Conservation (phyloP, 2,888 invertebrate species). For the Temnothorax unifasciatus region DNA sequence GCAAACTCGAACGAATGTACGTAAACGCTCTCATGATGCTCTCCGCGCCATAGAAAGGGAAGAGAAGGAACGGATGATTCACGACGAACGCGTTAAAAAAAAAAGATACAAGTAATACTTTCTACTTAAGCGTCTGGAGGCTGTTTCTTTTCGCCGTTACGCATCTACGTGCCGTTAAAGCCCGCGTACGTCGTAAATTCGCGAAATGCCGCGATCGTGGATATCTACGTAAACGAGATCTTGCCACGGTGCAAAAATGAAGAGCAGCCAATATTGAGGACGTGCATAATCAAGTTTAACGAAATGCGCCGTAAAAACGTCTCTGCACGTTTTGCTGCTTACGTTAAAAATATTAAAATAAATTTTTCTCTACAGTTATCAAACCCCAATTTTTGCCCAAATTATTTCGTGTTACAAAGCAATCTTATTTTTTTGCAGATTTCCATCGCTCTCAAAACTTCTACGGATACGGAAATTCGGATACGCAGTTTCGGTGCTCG, state of each 20-base stretch:
- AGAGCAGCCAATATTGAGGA: background rate
- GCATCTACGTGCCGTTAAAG: constrained; percentile 13
- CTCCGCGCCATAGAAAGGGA: background rate
- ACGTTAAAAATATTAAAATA: background rate
- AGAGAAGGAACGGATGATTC: background rate
- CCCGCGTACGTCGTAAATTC: constrained; percentile 24
- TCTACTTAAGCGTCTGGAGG: background rate
- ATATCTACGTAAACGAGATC: background rate
- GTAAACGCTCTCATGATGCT: background rate
- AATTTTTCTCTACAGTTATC: background rate
- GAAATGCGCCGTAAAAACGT: background rate
- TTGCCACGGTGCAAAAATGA: background rate
- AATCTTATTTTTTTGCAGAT: background rate
- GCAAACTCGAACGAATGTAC: background rate
- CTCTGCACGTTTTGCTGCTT: background rate
- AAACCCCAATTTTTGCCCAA: background rate
- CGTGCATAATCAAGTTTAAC: background rate
- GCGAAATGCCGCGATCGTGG: constrained; percentile 8
- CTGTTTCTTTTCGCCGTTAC: background rate
- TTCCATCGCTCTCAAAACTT: background rate
- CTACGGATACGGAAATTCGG: background rate
- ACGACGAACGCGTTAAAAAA: constrained; percentile 10
- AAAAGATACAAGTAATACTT: constrained; percentile 20
- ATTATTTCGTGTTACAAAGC: background rate
- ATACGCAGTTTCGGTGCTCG: background rate